A percentile compares a stretch with the other conserved stretches of the same genome.
phyloP scores from a whole-genome alignment of 2,113 vertebrate species.

The Tetrao urogallus region DNA sequence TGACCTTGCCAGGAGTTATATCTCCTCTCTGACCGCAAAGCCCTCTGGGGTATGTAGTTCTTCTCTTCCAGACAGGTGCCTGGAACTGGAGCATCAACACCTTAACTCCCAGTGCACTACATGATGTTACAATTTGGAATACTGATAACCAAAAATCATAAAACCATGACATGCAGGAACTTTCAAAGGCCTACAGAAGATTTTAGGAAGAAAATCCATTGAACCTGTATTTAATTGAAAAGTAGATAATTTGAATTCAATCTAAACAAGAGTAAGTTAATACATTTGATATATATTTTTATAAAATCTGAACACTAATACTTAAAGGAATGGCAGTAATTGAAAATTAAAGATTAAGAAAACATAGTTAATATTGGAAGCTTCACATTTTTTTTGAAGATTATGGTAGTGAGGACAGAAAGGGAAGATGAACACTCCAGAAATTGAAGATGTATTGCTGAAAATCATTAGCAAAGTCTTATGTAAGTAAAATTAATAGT shows the following conservation, averaged over 20 bases:
- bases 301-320: neutral
- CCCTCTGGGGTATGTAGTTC: too few relatives aligned
- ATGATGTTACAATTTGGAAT: too few relatives aligned
- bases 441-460: neutral
- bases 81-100: too few relatives aligned
- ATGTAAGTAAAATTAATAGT: neutral
- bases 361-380: rapidly evolving
- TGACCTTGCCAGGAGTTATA: too few relatives aligned
- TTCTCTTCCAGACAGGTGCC: too few relatives aligned
- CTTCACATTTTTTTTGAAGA: neutral
- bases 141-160: too few relatives aligned
- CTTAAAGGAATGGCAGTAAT: neutral
- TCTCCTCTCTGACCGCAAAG: too few relatives aligned
- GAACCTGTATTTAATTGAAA: neutral
- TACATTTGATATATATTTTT: neutral
- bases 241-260: neutral
- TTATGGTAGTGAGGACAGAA: neutral
- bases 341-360: neutral
- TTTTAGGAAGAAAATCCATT: neutral
- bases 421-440: rapidly evolving
- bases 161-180: neutral
- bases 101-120: too few relatives aligned
- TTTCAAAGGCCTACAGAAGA: neutral
- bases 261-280: neutral
- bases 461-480: neutral